Evolutionary conservation across 2,888 invertebrate genomes (phyloP).

Genomic region (Callyntrura sp.): DNA sequence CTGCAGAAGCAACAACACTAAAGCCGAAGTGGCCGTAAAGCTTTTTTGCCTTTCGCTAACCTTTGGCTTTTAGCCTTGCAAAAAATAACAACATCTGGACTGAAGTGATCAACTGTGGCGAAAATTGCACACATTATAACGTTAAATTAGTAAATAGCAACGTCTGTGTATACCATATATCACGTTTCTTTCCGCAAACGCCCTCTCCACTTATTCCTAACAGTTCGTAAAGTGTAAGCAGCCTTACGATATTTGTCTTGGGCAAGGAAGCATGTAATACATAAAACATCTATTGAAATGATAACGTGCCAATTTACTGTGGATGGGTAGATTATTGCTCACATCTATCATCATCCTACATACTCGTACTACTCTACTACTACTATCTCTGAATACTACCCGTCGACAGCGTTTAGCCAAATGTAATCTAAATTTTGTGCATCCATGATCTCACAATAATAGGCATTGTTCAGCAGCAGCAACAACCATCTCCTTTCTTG

Average conservation of each 20-base stretch:
- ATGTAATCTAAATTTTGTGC: background rate
- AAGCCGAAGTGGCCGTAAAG: background rate
- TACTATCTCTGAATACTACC: background rate
- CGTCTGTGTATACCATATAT: background rate
- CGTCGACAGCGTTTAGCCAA: background rate
- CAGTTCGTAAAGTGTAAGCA: too few relatives aligned
- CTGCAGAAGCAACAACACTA: background rate
- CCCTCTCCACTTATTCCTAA: too few relatives aligned
- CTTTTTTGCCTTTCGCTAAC: constrained; percentile 17
- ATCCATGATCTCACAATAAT: background rate
- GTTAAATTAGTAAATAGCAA: background rate
- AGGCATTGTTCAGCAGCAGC: too few relatives aligned
- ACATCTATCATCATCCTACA: background rate
- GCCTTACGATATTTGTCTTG: background rate
- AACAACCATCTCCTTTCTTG: background rate
- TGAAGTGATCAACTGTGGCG: constrained; percentile 45
- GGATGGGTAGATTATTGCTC: background rate
- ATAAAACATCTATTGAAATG: background rate
- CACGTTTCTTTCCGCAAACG: background rate
- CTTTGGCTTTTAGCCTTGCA: constrained; percentile 65
- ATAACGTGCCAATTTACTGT: constrained; percentile 14
- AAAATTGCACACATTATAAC: background rate
- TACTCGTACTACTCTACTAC: too few relatives aligned
- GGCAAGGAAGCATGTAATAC: background rate
- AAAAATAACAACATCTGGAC: constrained; percentile 64